Percentiles rank a stretch among this genome's conserved stretches.
Evolutionary conservation across 2,113 vertebrate genomes (phyloP).

Genomic region (Sula dactylatra): DNA sequence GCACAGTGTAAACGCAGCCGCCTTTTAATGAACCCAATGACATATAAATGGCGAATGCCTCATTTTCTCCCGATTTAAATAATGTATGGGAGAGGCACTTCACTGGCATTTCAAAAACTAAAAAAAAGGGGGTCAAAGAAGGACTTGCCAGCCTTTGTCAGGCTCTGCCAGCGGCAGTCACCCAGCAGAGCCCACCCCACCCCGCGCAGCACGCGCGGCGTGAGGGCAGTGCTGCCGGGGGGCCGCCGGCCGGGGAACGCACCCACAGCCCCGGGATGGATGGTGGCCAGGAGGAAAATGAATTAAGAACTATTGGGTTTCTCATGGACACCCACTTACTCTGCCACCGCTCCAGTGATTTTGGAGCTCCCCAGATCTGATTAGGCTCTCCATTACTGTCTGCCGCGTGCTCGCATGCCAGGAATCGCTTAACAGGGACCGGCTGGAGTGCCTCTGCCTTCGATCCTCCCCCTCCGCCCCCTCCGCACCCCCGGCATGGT

Average conservation of each 20-base stretch:
- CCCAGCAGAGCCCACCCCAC: not conserved
- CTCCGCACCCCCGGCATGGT: slow-evolving; percentile 37
- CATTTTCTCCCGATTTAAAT: slow-evolving; percentile 12
- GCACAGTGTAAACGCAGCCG: not conserved
- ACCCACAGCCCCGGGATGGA: not conserved
- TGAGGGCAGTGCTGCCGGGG: not conserved
- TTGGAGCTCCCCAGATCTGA: slow-evolving; percentile 19
- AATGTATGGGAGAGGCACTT: not conserved
- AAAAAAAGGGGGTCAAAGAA: not conserved
- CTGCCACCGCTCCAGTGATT: not conserved
- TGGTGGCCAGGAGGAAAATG: not conserved
- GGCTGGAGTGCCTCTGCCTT: slow-evolving; percentile 19
- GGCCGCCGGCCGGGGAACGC: not conserved
- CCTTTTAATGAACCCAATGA: not conserved
- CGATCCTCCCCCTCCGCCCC: not conserved
- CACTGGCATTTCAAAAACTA: not conserved
- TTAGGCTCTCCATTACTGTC: slow-evolving; percentile 1
- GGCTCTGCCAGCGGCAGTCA: not conserved
- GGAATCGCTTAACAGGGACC: slow-evolving; percentile 61
- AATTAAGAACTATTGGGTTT: not conserved
- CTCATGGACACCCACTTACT: slow-evolving; percentile 39
- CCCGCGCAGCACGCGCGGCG: accelerated
- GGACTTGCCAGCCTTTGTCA: not conserved
- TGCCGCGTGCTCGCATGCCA: not conserved
- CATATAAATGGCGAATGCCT: slow-evolving; percentile 3